Conservation (phyloP, 2,113 vertebrate species). For the Acrocephalus kingi region DNA sequence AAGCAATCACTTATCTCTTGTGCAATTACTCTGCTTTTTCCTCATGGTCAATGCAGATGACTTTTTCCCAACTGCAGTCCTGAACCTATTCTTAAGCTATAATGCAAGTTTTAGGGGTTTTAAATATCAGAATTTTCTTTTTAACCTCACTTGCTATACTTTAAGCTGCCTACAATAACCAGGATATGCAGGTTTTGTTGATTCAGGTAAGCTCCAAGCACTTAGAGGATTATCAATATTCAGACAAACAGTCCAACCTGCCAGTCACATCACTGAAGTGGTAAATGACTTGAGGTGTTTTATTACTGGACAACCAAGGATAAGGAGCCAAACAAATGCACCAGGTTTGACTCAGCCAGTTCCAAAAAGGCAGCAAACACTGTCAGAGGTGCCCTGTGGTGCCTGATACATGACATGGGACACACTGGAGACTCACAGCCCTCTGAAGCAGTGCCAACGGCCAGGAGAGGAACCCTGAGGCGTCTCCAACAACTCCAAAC, state of each 20-base stretch:
- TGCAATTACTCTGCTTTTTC: background rate
- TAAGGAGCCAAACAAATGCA: background rate
- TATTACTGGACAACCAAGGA: background rate
- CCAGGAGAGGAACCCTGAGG: background rate
- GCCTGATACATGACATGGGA: rapidly evolving
- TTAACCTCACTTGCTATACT: background rate
- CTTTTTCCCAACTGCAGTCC: background rate
- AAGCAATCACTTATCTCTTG: background rate
- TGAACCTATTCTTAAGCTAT: background rate
- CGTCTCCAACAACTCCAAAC: background rate
- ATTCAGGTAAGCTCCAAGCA: background rate
- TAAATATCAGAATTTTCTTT: background rate
- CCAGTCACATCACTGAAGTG: background rate
- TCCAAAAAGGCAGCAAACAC: background rate
- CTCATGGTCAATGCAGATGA: background rate
- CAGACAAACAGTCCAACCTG: background rate
- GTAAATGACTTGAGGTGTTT: background rate
- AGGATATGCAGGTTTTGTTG: background rate
- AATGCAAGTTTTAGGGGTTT: background rate
- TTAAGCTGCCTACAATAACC: background rate
- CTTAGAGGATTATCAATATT: background rate
- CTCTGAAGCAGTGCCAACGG: background rate
- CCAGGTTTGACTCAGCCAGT: background rate
- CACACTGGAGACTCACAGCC: background rate
- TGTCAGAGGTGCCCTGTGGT: background rate